phyloP scores from a whole-genome alignment of 2,888 invertebrate species.

The Mantis religiosa region DNA sequence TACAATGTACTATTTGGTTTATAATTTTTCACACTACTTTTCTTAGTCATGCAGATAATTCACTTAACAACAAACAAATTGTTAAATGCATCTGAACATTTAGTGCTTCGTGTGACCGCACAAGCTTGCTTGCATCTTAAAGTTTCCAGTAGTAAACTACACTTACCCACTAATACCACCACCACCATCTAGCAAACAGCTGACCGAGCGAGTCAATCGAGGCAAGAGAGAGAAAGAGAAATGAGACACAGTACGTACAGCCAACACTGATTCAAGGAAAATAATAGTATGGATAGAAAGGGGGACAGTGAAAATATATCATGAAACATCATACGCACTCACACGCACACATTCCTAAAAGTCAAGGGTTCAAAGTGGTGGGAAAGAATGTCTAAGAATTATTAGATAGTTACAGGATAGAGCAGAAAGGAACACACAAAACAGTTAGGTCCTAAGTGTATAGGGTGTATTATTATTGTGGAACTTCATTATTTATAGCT shows the following conservation, averaged over 20 bases:
- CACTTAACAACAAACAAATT: neutral
- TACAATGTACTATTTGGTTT: too few species aligned
- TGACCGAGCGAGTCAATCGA: constrained; percentile 42
- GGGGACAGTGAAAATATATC: neutral
- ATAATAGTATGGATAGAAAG: neutral
- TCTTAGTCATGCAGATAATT: neutral
- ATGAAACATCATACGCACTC: neutral
- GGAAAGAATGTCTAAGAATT: neutral
- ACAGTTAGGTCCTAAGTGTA: neutral
- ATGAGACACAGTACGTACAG: constrained; percentile 34
- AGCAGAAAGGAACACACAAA: neutral
- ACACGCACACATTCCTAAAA: neutral
- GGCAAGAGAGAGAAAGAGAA: constrained; percentile 45
- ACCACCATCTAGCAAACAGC: constrained; percentile 72
- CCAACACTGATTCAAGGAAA: neutral
- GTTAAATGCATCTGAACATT: neutral
- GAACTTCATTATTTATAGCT: neutral
- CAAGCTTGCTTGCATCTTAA: neutral
- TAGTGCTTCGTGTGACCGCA: neutral
- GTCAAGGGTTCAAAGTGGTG: neutral
- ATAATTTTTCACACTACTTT: too few species aligned
- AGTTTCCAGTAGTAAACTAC: constrained; percentile 8
- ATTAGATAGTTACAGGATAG: neutral
- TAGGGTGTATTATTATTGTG: neutral
- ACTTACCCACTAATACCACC: constrained; percentile 61